Percentiles rank a stretch among this genome's conserved stretches.
Conservation (phyloP, 2,113 vertebrate species). For the Caranx ignobilis region DNA sequence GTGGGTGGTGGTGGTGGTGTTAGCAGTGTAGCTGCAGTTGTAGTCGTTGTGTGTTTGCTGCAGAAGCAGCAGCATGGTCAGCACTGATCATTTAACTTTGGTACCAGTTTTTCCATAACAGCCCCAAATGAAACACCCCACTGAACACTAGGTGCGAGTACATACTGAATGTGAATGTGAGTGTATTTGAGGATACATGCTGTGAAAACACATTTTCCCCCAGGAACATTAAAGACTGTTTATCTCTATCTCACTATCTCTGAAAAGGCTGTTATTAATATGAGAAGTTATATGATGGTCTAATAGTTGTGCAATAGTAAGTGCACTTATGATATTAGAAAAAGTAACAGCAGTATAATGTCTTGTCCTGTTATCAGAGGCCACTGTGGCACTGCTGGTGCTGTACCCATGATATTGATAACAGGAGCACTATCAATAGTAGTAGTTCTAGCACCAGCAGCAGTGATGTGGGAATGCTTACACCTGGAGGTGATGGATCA, state of each 20-base stretch:
- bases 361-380: background rate
- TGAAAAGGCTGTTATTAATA: background rate
- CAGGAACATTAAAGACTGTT: background rate
- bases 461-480: constrained; percentile 44
- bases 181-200: background rate
- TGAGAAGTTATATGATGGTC: background rate
- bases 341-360: background rate
- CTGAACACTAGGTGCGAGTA: background rate
- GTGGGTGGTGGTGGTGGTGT: background rate
- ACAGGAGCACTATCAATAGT: background rate
- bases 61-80: constrained; percentile 13
- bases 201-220: background rate
- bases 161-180: background rate
- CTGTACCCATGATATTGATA: background rate
- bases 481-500: constrained; percentile 54
- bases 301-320: background rate
- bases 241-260: background rate
- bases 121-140: background rate
- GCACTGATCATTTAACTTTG: background rate
- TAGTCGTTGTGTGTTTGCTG: background rate
- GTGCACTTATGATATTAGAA: background rate
- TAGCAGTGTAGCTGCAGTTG: background rate
- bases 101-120: constrained; percentile 5
- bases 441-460: constrained; percentile 41
- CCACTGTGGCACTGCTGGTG: constrained; percentile 1